These are phyloP conservation scores for Lochmaea crataegi DNA, from an alignment of 2,888 invertebrate species.

Conservation along the genomic window DNA sequence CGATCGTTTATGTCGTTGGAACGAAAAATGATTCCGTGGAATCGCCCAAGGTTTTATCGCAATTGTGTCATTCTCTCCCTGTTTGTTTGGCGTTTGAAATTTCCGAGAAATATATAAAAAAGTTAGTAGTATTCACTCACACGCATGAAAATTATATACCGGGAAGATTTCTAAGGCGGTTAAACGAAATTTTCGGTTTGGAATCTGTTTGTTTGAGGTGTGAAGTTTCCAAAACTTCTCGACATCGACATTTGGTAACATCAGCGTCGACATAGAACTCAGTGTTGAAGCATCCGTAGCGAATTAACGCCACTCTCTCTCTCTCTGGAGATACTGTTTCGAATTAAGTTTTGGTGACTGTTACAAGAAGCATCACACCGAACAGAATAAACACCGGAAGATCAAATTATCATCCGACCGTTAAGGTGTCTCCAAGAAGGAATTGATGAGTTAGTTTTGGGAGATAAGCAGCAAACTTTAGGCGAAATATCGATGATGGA, in stretches of 20 bases:
- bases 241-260: neutral
- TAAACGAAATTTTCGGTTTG: too few relatives aligned
- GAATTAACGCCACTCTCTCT: constrained; percentile 46
- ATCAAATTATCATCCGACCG: constrained; percentile 47
- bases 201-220: neutral
- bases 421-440: constrained; percentile 45
- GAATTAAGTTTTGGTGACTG: constrained; percentile 37
- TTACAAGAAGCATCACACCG: constrained; percentile 38
- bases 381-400: constrained; percentile 43
- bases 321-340: constrained; percentile 23
- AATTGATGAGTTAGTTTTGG: constrained; percentile 35
- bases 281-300: constrained; percentile 31
- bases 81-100: constrained; percentile 9
- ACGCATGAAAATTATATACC: too few relatives aligned
- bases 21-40: constrained; percentile 48
- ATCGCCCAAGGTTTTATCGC: constrained; percentile 10
- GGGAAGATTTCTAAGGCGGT: too few relatives aligned
- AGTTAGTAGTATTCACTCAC: too few relatives aligned
- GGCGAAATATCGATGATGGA: neutral
- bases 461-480: constrained; percentile 18
- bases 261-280: neutral
- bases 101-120: neutral
- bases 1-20: constrained; percentile 46
- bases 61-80: constrained; percentile 3
- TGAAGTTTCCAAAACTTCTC: constrained; percentile 5